These are phyloP conservation scores for Ametastegia equiseti DNA, from an alignment of 2,888 invertebrate genomes.

Conservation along the genomic window DNA sequence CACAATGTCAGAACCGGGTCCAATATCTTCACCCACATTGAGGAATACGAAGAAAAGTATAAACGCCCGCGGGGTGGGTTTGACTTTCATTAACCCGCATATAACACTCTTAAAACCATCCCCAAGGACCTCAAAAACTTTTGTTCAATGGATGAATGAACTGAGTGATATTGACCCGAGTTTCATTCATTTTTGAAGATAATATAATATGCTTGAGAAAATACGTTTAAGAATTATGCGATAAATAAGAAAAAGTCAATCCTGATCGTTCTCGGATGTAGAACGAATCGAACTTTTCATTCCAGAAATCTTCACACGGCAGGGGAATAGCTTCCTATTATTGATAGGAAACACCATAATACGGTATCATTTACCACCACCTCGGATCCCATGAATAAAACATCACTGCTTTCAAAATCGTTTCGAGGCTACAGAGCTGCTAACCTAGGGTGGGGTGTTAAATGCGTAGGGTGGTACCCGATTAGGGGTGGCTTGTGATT, in stretches of 20 bases:
- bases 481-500: slow-evolving; percentile 67
- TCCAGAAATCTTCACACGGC: slow-evolving; percentile 4
- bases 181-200: neutral
- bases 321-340: slow-evolving; percentile 36
- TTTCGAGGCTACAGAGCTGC: slow-evolving; percentile 19
- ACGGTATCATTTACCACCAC: slow-evolving; percentile 44
- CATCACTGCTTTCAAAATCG: slow-evolving; percentile 55
- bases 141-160: neutral
- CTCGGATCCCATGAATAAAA: slow-evolving; percentile 65
- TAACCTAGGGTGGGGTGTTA: slow-evolving; percentile 52
- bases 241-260: neutral
- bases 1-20: slow-evolving; percentile 45
- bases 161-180: neutral
- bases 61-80: neutral
- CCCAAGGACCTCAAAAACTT: neutral
- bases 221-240: neutral
- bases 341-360: slow-evolving; percentile 47
- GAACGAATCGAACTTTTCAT: slow-evolving; percentile 7
- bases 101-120: neutral
- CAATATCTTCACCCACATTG: slow-evolving; percentile 34
- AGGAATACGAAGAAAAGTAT: slow-evolving; percentile 37
- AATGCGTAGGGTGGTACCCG: slow-evolving; percentile 50
- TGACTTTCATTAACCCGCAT: slow-evolving; percentile 15
- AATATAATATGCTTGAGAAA: neutral
- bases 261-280: neutral